Evolutionary conservation across 2,888 invertebrate species (phyloP), one percentile per base, ranked within the genome.

Genomic region (Drosophila affinis): DNA sequence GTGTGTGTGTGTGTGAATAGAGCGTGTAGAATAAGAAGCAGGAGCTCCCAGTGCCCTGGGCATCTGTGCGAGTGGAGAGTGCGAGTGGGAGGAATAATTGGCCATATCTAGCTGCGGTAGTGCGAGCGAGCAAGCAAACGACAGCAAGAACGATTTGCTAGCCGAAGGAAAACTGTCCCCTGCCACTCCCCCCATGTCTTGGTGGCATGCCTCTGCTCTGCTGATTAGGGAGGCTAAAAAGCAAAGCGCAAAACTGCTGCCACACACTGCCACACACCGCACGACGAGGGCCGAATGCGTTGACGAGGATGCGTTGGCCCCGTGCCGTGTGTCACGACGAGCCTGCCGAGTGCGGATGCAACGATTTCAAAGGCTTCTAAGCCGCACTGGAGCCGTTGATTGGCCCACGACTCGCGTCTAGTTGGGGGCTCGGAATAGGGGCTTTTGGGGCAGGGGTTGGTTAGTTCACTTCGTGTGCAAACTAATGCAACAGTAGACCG

Each of bases 361-460:
- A 81, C 82, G 77, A 80, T 86, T 85, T 86, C 80, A 76, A 79
- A 76, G 78, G 75, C 79, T 72, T 85, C 85, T 85, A 85, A 85
- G 72, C 76, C 71, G 64, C 79, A 78, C 74, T 78, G 83, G 72
- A 78, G 73, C 46, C 81, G 45, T 61, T 79, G 82, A 83, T 85
- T 84, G 85, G 83, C 56, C 62, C 80, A 81, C 76, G 83, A 78
- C 32, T 54, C 21, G 39, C n/a, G 39, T 39, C n/a, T 39, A 39
- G 39, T 39, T 29, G 29, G 29, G 27, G 29, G 29, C 29, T 29
- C 29, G 29, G 29, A 29, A 29, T 29, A 9, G 29, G 29, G 9
- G 29, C 29, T 29, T 29, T 9, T 29, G 29, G 29, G 29, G 29
- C 29, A 29, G 29, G 29, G 29, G 29, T 29, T 29, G 29, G 29